These are phyloP conservation scores for Oryzias javanicus DNA, from an alignment of 2,113 vertebrate species.

Conservation along the genomic window DNA sequence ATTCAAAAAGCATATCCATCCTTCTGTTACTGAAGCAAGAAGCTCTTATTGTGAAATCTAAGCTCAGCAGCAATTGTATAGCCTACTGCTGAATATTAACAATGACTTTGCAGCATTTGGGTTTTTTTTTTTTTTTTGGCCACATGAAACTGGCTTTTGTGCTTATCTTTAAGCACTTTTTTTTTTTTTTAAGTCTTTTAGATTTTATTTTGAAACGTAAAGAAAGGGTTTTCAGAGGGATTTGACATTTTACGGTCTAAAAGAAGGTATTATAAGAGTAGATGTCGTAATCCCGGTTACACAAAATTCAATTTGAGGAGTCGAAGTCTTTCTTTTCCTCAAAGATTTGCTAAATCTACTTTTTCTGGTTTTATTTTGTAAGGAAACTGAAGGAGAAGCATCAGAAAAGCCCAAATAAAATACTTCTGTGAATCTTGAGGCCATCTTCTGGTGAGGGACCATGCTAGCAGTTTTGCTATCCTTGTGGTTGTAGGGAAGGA, in stretches of 20 bases:
- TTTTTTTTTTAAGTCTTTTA: conserved; percentile 2
- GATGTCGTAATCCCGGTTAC: no score
- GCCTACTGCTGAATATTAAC: background rate
- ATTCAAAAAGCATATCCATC: conserved; percentile 14
- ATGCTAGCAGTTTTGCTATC: conserved; percentile 38
- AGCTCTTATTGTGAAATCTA: conserved; percentile 12
- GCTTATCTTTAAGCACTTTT: conserved; percentile 30
- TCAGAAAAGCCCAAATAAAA: background rate
- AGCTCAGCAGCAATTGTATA: conserved; percentile 24
- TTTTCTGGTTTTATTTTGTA: conserved; percentile 10
- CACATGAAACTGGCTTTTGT: conserved; percentile 14
- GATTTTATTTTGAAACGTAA: conserved; percentile 1
- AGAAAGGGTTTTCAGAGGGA: no score
- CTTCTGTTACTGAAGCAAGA: conserved; percentile 4
- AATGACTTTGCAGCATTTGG: conserved; percentile 11
- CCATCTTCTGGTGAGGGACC: conserved; percentile 38
- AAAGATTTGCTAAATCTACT: background rate
- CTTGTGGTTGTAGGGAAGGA: background rate
- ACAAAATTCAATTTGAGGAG: background rate
- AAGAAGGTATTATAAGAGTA: background rate
- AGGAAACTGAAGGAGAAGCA: background rate
- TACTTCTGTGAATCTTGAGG: conserved; percentile 41
- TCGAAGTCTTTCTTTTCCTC: background rate
- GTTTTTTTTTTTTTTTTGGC: conserved; percentile 8
- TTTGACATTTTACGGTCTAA: conserved; percentile 1